Base-by-base conservation (phyloP, 2,888 invertebrate species). In the Oligia strigilis region DNA sequence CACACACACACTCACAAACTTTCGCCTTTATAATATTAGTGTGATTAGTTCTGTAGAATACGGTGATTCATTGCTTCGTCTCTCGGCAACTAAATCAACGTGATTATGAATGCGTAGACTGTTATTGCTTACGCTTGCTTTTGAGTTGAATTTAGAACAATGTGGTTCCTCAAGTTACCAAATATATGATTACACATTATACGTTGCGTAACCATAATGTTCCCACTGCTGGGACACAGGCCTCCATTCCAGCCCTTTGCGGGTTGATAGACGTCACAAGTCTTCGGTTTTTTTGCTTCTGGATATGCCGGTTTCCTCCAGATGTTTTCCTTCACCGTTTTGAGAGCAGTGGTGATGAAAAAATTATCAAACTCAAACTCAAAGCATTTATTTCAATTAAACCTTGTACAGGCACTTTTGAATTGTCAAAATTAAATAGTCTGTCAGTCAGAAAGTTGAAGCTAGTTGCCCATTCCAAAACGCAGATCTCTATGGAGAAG, bases 51-150 rank as follows among this genome's bases (percentile, higher is more conserved):
- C 46, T 40, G 19, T 14, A 19, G n/a, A 40, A 80, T 72, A 73
- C 4, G 9, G n/a, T 70, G n/a, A 52, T 82, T 81, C 82, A 82
- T 81, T 64, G 58, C 69, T 40, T 40, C 46, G 67, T 81, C 69
- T 14, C 43, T 69, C 64, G 9, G 46, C 55, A 76, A 29, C 82
- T 64, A 76, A 69, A 80, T 49, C 55, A 69, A 64, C 40, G 19
- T 17, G 46, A 75, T 75, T 81, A 46, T 29, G 13, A 69, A 46
- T 75, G 9, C 17, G 19, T 55, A 75, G 23, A 6, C 13, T 46
- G 14, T n/a, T 66, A 80, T 58, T 72, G 49, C 11, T 58, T 58
- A n/a, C 11, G 58, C 4, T 58, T 4, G 58, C 23, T n/a, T 58
- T 58, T 58, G 23, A 64, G 5, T 69, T 78, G 29, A 70, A 58